phyloP scores from a whole-genome alignment of 2,113 vertebrate genomes.

The Spermophilus dauricus region DNA sequence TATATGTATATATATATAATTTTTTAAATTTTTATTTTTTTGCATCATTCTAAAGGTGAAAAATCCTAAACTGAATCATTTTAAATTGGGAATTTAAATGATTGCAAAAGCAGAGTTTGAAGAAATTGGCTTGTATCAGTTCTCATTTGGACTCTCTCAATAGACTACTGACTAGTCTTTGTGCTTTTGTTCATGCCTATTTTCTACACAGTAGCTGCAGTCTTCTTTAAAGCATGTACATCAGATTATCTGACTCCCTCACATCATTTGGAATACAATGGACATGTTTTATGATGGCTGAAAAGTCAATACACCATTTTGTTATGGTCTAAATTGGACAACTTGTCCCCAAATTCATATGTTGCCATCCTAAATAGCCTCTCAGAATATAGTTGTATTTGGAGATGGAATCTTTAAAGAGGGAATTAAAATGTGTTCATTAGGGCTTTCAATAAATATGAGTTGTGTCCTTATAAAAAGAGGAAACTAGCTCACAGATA shows the following conservation, averaged over 20 bases:
- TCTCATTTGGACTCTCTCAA: background rate
- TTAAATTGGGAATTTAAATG: background rate
- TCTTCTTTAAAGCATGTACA: conserved; percentile 34
- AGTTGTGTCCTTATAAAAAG: background rate
- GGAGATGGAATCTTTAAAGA: background rate
- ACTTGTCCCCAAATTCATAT: background rate
- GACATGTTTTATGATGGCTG: background rate
- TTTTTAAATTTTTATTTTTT: background rate
- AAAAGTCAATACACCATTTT: background rate
- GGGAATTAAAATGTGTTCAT: background rate
- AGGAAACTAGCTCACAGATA: background rate
- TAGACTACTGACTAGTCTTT: background rate
- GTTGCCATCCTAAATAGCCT: background rate
- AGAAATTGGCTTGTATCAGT: background rate
- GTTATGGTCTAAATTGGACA: background rate
- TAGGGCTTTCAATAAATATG: background rate
- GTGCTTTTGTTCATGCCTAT: background rate
- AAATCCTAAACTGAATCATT: background rate
- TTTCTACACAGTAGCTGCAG: conserved; percentile 58
- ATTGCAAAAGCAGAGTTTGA: background rate
- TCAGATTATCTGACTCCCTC: background rate
- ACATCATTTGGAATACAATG: background rate
- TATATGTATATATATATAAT: too few relatives aligned
- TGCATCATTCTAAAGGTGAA: background rate
- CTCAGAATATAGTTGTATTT: background rate